Base-by-base conservation (phyloP, 2,797 vertebrate species). In the Crenuchus spilurus region DNA sequence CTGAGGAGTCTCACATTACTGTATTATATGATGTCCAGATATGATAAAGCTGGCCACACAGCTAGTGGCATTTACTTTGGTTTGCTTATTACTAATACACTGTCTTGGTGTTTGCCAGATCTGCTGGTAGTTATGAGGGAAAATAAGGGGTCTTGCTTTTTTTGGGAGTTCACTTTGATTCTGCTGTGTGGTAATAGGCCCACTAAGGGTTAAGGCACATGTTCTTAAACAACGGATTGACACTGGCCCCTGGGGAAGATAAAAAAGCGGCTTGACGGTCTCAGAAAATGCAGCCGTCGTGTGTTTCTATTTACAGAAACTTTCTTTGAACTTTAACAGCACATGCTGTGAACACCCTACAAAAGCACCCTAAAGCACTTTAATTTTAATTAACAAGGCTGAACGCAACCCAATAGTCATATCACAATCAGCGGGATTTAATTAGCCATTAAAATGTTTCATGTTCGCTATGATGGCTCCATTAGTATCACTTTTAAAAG, bases 171-270 rank as follows among this genome's bases (percentile, higher is more conserved):
- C 75, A 52, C 52, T 68, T 70, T 74, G 75, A 61, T 61, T 64
- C 57, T 52, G 52, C 51, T 74, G 60, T 37, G 51, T 70, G 62
- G 60, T 78, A 51, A 26, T 74, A 49, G 55, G 7, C 44, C 57
- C 35, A 44, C 46, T 39, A 55, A 66, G 78, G 83, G 81, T 80
- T 77, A 79, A 75, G 11, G 42, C 61, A 68, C 69, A 67, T 69
- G 67, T 67, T 69, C 48, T 37, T 42, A 80, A 58, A 68, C 72
- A 72, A 65, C 74, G 75, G 78, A 80, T 72, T 84, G 76, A 70
- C 79, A 76, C 33, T 55, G 67, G 64, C 72, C 78, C 75, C 65
- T 72, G 39, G 73, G 70, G 83, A 81, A 67, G 81, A 82, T 75
- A 46, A 82, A 82, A 84, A 65, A 31, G n/a, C 61, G 37, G 18